phyloP scores from a whole-genome alignment of 2,797 vertebrate genomes.

The Myotis planiceps region DNA sequence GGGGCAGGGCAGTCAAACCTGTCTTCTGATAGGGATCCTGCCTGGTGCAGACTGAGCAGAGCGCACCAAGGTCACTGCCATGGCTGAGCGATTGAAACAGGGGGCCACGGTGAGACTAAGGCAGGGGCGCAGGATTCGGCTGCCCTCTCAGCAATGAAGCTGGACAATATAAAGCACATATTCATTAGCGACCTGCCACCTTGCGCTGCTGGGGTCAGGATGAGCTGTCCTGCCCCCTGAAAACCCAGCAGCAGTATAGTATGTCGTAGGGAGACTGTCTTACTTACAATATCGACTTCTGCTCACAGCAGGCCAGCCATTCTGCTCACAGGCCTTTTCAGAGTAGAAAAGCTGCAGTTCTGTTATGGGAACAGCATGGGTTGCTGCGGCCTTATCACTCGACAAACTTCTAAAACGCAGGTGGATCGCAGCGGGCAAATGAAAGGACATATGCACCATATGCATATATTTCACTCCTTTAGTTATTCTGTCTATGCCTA shows the following conservation, averaged over 20 bases:
- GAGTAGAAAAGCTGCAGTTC: slow-evolving; percentile 53
- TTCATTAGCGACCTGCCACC: background rate
- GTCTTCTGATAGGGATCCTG: background rate
- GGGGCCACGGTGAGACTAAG: background rate
- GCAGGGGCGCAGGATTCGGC: background rate
- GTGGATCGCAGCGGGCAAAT: background rate
- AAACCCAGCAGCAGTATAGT: background rate
- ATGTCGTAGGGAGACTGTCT: background rate
- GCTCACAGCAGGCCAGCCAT: slow-evolving; percentile 54
- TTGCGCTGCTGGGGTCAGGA: slow-evolving; percentile 35
- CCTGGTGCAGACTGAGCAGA: background rate
- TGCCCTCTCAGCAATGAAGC: slow-evolving; percentile 13
- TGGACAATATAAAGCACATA: background rate
- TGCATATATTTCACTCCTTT: slow-evolving; percentile 36
- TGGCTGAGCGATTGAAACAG: background rate
- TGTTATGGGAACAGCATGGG: slow-evolving; percentile 57
- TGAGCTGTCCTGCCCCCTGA: background rate
- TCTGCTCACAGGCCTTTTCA: slow-evolving; percentile 47
- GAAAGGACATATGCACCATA: slow-evolving; percentile 35
- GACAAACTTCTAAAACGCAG: slow-evolving; percentile 50
- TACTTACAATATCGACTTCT: slow-evolving; percentile 12
- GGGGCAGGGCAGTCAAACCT: background rate
- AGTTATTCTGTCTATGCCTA: background rate
- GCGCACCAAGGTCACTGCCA: background rate
- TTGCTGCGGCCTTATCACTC: background rate